phyloP scores from a whole-genome alignment of 92 coral and sea anemone genomes.

The Phenganax stokvisi region DNA sequence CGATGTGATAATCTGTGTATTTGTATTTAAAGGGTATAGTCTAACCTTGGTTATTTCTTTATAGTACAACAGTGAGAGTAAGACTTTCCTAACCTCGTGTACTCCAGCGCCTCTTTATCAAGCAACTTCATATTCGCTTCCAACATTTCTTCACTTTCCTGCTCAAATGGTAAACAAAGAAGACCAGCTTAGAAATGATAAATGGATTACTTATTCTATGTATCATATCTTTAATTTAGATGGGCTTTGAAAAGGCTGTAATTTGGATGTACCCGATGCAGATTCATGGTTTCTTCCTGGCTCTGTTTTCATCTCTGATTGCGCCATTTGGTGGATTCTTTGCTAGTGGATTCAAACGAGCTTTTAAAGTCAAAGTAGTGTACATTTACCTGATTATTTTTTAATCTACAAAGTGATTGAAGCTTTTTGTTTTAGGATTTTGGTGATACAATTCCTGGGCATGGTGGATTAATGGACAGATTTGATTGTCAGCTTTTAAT shows the following conservation, averaged over 20 bases:
- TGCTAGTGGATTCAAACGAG: constrained; percentile 98
- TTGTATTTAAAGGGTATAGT: too few relatives aligned
- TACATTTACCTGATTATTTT: neutral
- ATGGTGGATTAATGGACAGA: constrained; percentile 93
- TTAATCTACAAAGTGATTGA: neutral
- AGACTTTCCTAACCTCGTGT: constrained; percentile 25
- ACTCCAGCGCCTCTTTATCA: constrained; percentile 25
- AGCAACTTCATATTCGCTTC: constrained; percentile 16
- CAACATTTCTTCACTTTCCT: constrained; percentile 17
- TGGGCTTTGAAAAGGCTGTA: constrained; percentile 58
- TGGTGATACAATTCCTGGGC: constrained; percentile 96
- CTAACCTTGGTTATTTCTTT: neutral
- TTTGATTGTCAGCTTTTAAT: constrained; percentile 98
- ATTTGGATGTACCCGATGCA: constrained; percentile 97
- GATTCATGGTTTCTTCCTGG: constrained; percentile 70
- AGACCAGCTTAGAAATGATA: too few relatives aligned
- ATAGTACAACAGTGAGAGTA: constrained; percentile 32
- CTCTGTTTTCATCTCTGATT: constrained; percentile 84
- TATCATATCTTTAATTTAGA: constrained; percentile 36
- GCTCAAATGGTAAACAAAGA: constrained; percentile 12
- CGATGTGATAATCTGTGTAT: neutral
- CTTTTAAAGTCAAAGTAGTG: constrained; percentile 90
- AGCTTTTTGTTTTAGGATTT: constrained; percentile 64
- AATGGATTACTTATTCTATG: too few relatives aligned
- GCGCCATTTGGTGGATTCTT: constrained; percentile 99